Base-by-base conservation (phyloP, 1,140 invertebrate species). In the Ctenoplectra terminalis region DNA sequence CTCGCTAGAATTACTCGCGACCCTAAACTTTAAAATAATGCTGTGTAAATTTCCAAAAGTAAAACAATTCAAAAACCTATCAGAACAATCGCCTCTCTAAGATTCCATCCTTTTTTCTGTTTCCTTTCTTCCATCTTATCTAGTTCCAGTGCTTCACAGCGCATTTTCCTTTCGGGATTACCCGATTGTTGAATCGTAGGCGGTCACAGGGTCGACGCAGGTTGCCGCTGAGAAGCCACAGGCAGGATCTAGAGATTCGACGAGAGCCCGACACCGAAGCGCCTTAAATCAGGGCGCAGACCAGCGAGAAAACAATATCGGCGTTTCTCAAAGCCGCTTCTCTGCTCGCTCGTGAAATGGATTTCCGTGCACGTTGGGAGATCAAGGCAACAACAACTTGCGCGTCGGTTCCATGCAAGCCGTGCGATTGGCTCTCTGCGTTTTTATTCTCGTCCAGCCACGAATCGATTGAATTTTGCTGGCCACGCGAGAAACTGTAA, bases 221-320 rank as follows among this genome's bases (percentile, higher is more conserved):
- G 7, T 56, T 0, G 29, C 26, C 29, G 23, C n/a, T 26, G 31
- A 37, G 64, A 60, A 46, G 20, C 52, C 75, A 26, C 37, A 46
- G 23, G 8, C 48, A 20, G 34, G 46, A 73, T 73, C 37, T 15
- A n/a, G 20, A 54, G 46, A 48, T 79, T 52, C 77, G 56, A 54
- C 43, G 69, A 63, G n/a, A 70, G 17, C 76, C 29, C n/a, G 34
- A 23, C 15, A 23, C 17, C 76, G 67, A 61, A 63, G 29, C 43
- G 56, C 20, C 26, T 80, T 73, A 73, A 72, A 66, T 64, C 78
- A 66, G 34, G 46, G 34, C n/a, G 20, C 13, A 17, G 26, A 70
- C 67, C 31, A 11, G 26, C 31, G 8, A 34, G 52, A 52, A 56
- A 79, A 79, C 67, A 79, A 61, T 79, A 79, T 78, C 67, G 76